These are phyloP conservation scores for Cremastobaeus sp. DNA, from an alignment of 2,888 invertebrate genomes.

Conservation along the genomic window DNA sequence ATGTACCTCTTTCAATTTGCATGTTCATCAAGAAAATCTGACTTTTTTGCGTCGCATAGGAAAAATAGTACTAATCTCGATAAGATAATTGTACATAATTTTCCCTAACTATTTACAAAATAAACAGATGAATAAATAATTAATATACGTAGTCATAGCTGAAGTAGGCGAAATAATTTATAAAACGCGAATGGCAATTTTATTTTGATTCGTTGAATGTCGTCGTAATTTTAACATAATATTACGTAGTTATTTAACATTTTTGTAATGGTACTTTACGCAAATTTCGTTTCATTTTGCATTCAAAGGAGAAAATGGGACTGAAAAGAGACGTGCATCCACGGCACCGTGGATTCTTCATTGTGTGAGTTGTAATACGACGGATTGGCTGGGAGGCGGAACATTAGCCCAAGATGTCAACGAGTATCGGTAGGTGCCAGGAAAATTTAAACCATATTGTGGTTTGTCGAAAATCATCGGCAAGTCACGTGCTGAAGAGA, in stretches of 20 bases:
- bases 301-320: constrained; percentile 58
- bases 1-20: not conserved
- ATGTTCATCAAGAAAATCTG: too few species aligned
- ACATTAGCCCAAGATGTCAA: too few species aligned
- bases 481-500: too few species aligned
- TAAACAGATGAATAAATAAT: not conserved
- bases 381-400: too few species aligned
- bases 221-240: constrained; percentile 28
- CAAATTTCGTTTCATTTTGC: constrained; percentile 52
- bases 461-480: too few species aligned
- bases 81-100: constrained; percentile 29
- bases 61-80: not conserved
- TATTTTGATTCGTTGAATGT: constrained; percentile 41
- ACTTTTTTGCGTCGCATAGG: too few species aligned
- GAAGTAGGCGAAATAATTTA: not conserved
- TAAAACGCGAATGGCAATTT: constrained; percentile 40
- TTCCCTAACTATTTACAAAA: constrained; percentile 6
- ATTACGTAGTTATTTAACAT: constrained; percentile 37
- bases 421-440: too few species aligned
- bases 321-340: constrained; percentile 51
- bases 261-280: constrained; percentile 38
- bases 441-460: too few species aligned
- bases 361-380: too few species aligned
- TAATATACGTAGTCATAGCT: constrained; percentile 6
- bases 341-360: constrained; percentile 50